Base-by-base conservation (phyloP, 2,113 vertebrate genomes). In the Herpetotheres cachinnans region DNA sequence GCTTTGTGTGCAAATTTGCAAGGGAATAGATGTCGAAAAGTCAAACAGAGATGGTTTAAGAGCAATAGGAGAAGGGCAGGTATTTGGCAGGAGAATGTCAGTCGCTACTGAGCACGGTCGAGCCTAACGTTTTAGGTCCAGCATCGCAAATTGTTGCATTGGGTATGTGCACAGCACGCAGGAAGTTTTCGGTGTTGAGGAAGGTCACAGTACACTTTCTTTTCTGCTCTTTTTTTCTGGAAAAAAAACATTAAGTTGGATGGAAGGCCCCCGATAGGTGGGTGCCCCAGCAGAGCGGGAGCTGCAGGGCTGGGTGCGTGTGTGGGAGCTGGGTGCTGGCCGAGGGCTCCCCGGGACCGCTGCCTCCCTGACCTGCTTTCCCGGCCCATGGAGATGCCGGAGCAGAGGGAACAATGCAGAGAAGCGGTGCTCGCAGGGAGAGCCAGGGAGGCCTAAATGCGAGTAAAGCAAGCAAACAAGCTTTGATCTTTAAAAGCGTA, bases 111-210 rank as follows among this genome's bases (percentile, higher is more conserved):
- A 38, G 82, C 34, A 1, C 8, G 11, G 13, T 9, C 25, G 34
- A 71, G 19, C 47, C 47, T 7, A 1, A 14, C 5, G 4, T 2
- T 61, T n/a, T 3, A 4, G 14, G 55, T 9, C 46, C 55, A 6
- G 56, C n/a, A 1, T 5, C 29, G 1, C 49, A 1, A 5, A 5
- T 14, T 1, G 3, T 6, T 0, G 10, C 0, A 9, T 3, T 3
- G 59, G 52, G 7, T 16, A 3, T 14, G 0, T 1, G 9, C 29
- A 2, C 26, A 4, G 73, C 30, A 2, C 20, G 0, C 7, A 6
- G 13, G 2, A 3, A 3, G 19, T 9, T 34, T 34, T 24, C 4
- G 6, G n/a, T 3, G 6, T 30, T 13, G 30, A 30, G 38, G 52
- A 18, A 18, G 30, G 32, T 36, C 8, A 7, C 6, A 2, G 32